These are phyloP conservation scores for Philereme vetulata DNA, from an alignment of 2,888 invertebrate species.

Conservation along the genomic window DNA sequence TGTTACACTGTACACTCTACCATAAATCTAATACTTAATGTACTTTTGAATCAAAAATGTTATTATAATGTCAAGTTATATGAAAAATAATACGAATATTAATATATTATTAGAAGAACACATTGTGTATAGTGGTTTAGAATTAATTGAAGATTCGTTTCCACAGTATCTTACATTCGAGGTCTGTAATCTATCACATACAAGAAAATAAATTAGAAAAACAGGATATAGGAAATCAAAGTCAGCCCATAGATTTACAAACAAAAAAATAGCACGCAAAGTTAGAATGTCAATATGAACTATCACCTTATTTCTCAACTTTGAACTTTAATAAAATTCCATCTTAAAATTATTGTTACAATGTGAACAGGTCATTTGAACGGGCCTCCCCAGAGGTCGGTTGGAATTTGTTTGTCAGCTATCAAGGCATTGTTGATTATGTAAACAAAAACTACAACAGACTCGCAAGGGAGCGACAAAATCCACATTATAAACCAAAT, in stretches of 20 bases:
- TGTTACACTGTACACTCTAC: constrained; percentile 78
- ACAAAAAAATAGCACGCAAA: constrained; percentile 72
- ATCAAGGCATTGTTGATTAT: constrained; percentile 11
- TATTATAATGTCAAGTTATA: constrained; percentile 13
- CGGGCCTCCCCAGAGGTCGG: constrained; percentile 32
- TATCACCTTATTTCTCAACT: constrained; percentile 79
- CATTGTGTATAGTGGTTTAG: constrained; percentile 56
- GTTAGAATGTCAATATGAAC: constrained; percentile 73
- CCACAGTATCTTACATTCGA: constrained; percentile 75
- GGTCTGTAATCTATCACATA: constrained; percentile 78
- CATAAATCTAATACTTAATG: constrained; percentile 74
- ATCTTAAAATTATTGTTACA: constrained; percentile 76
- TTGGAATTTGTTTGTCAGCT: constrained; percentile 39
- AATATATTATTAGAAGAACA: constrained; percentile 64
- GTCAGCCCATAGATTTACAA: constrained; percentile 70
- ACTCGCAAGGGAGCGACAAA: constrained; percentile 28
- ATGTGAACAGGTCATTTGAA: constrained; percentile 53
- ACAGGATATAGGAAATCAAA: constrained; percentile 62
- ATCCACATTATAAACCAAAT: constrained; percentile 72
- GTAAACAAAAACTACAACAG: constrained; percentile 28
- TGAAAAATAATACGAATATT: constrained; percentile 25
- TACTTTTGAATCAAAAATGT: constrained; percentile 61
- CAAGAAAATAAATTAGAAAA: constrained; percentile 80
- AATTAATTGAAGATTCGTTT: constrained; percentile 71
- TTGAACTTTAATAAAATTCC: constrained; percentile 79